These are phyloP conservation scores for Brachyptera putata DNA, from an alignment of 2,888 invertebrate species.

Conservation along the genomic window DNA sequence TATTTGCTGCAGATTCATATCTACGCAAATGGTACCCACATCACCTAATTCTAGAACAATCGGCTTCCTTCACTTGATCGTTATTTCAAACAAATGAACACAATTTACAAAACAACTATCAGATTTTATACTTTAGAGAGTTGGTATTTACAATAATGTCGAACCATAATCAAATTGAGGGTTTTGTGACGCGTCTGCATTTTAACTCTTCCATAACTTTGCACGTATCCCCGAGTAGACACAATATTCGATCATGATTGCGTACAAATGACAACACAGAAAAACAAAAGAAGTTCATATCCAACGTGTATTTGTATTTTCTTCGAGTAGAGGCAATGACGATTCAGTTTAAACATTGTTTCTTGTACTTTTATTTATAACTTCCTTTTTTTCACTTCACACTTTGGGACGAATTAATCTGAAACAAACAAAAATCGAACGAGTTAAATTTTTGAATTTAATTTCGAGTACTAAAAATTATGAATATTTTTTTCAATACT, in stretches of 20 bases:
- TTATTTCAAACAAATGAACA: too few species aligned
- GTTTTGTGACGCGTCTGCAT: background rate
- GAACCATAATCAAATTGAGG: background rate
- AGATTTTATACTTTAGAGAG: too few species aligned
- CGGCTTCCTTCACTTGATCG: too few species aligned
- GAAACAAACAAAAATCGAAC: constrained; percentile 19
- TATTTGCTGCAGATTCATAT: too few species aligned
- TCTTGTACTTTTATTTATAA: constrained; percentile 13
- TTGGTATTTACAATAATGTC: too few species aligned
- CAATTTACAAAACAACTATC: too few species aligned
- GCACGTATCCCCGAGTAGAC: constrained; percentile 8
- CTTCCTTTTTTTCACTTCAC: constrained; percentile 12
- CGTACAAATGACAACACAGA: background rate
- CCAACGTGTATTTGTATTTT: background rate
- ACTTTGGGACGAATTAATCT: constrained; percentile 22
- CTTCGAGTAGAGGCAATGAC: background rate
- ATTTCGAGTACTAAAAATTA: too few species aligned
- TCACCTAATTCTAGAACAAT: too few species aligned
- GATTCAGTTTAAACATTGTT: constrained; percentile 12
- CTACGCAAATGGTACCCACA: too few species aligned
- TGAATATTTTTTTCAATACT: too few species aligned
- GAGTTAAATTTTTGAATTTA: too few species aligned
- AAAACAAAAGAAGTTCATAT: background rate
- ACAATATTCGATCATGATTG: background rate
- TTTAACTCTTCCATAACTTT: background rate